Base-by-base conservation (phyloP, 2,797 vertebrate species). In the Decapterus maruadsi region DNA sequence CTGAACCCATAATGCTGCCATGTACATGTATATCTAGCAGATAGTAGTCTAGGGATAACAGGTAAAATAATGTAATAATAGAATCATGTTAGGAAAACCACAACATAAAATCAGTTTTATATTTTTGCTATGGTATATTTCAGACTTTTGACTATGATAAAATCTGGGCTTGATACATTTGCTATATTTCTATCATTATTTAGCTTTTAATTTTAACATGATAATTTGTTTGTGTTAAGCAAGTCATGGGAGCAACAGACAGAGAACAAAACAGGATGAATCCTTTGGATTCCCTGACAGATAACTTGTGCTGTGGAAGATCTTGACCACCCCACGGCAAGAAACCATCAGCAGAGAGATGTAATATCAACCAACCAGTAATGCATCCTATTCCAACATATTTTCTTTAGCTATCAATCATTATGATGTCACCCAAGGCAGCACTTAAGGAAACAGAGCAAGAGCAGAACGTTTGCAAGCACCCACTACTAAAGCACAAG, bases 401-500 rank as follows among this genome's bases (percentile, higher is more conserved):
- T 74, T 78, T 76, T 76, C 61, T 77, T 66, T 68, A 56, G 58
- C 56, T 56, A 78, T 87, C 22, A 78, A 75, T 81, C 67, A 77
- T 64, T 73, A 38, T 68, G 63, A 70, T 87, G 77, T 81, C 77
- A 80, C 77, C 82, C 40, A 60, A 53, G 65, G 80, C 74, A 55
- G 72, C 56, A 74, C 64, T 54, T 64, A 75, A 77, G 55, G 31
- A 58, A 85, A 62, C 19, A 31, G 61, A 75, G 71, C 75, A 53
- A 45, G 40, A 85, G 45, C 59, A 48, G 34, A 65, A 67, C 43
- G 70, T 74, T 68, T 36, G 8, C 17, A 57, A 42, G 50, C 34
- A 26, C 38, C 70, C 8, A 14, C 66, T 58, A 38, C 51, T 80
- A 38, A 71, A 80, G 72, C 51, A 58, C 62, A 58, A 68, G 34